These are phyloP conservation scores for Nothoprocta perdicaria DNA, from an alignment of 2,113 vertebrate genomes.

Conservation along the genomic window DNA sequence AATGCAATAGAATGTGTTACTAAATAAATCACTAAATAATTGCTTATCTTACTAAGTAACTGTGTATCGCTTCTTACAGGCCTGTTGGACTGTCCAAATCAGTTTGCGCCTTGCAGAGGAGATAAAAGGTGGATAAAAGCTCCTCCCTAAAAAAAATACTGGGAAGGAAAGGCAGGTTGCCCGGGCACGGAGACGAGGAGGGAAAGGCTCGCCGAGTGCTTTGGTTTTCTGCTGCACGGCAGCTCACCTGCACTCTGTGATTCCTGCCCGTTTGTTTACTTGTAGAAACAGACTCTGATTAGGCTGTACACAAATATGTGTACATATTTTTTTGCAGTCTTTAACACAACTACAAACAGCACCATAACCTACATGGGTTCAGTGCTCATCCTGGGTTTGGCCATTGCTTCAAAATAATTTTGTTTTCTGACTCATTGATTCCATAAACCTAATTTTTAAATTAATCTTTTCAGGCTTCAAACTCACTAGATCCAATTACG, in stretches of 20 bases:
- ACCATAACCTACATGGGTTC: neutral
- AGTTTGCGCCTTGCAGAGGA: neutral
- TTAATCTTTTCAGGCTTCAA: constrained; percentile 63
- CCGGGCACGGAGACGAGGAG: too few relatives aligned
- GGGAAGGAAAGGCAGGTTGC: neutral
- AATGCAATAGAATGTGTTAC: neutral
- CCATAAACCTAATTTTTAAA: constrained; percentile 60
- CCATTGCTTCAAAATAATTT: constrained; percentile 34
- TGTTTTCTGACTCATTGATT: constrained; percentile 64
- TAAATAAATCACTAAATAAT: neutral
- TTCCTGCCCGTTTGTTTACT: constrained; percentile 39
- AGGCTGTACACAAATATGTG: constrained; percentile 42
- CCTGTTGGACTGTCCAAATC: neutral
- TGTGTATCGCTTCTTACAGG: neutral
- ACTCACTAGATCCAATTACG: constrained; percentile 51
- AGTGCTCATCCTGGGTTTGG: neutral
- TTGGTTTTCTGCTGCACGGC: neutral
- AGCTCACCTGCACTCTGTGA: constrained; percentile 43
- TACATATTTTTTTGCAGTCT: neutral
- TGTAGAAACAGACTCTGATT: constrained; percentile 44
- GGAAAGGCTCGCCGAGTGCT: neutral
- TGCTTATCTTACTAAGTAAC: neutral
- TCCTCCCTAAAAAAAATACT: neutral
- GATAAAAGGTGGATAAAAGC: neutral
- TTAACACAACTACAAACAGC: neutral